Base-by-base conservation (phyloP, 2,888 invertebrate genomes). In the Lathronympha strigana region DNA sequence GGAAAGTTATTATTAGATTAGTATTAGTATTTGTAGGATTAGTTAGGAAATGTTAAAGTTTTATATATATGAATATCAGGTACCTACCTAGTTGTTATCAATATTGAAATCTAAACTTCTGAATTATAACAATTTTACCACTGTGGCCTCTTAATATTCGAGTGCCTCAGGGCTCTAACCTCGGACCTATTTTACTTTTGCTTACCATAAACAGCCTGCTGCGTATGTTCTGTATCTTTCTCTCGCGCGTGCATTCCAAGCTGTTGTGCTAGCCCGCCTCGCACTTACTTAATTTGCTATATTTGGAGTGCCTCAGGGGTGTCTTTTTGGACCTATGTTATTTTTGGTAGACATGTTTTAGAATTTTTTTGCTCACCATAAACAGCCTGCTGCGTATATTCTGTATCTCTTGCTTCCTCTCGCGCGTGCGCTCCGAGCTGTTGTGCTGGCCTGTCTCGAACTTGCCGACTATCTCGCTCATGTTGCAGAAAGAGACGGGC, bases 331-430 rank as follows among this genome's bases (percentile, higher is more conserved):
- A 9, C 11, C 11, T 11, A 8, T 11, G 9, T 1, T 33, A 33
- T 33, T 1, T 31, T 1, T 31, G 31, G 5, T 8, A 33, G 3
- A 11, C 9, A 33, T 3, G 13, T 1, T 1, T 15, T 5, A 2
- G 17, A 0, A 17, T 1, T 17, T 19, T 8, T 17, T 21, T 19
- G 11, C 81, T 75, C 33, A 95, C 95, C 96, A 96, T 94, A 79
- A 97, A 97, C 21, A 98, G 90, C 53, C 96, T 92, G 76, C 96
- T 97, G 62, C 98, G 94, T 74, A 98, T 96, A 73, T 95, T 96
- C 84, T 97, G 96, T 72, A 97, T 95, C 88, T 98, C 98, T 79
- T 97, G 97, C 79, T 97, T 97, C 51, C 97, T 93, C 80, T 97
- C 96, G 74, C 97, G 96, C 9, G 96, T 94, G 21, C 96, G 88